Percentiles rank a stretch among this genome's conserved stretches.
Conservation (phyloP, 2,888 invertebrate species). For the Erannis defoliaria region DNA sequence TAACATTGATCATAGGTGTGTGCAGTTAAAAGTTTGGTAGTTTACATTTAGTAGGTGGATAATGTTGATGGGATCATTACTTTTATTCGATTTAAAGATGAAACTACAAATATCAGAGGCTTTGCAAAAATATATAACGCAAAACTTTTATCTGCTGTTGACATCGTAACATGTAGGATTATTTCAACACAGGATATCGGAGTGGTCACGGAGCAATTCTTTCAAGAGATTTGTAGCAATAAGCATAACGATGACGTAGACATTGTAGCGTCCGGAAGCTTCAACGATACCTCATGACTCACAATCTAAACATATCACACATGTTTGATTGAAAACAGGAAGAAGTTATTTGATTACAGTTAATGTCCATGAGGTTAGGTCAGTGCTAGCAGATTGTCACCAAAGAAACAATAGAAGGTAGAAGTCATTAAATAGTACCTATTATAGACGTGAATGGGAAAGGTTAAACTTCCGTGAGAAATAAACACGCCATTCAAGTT, state of each 20-base stretch:
- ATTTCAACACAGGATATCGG: not conserved
- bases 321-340: conserved; percentile 16
- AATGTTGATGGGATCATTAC: no score
- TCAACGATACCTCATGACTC: conserved; percentile 3
- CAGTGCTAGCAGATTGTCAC: conserved; percentile 31
- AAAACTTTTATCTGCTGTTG: no score
- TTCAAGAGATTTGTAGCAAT: not conserved
- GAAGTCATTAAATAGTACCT: conserved; percentile 40
- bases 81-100: no score
- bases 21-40: no score
- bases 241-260: not conserved
- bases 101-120: no score
- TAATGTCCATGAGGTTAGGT: conserved; percentile 35
- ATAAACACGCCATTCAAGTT: conserved; percentile 57
- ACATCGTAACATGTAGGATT: not conserved
- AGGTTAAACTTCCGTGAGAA: conserved; percentile 76
- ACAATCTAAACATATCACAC: conserved; percentile 12
- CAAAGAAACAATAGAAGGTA: conserved; percentile 42
- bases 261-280: not conserved
- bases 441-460: conserved; percentile 59
- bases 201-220: not conserved
- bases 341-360: conserved; percentile 17
- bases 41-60: no score
- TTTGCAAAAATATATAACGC: no score
- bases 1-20: no score